Conservation (phyloP, 2,113 vertebrate genomes). For the Orthonyx spaldingii region DNA sequence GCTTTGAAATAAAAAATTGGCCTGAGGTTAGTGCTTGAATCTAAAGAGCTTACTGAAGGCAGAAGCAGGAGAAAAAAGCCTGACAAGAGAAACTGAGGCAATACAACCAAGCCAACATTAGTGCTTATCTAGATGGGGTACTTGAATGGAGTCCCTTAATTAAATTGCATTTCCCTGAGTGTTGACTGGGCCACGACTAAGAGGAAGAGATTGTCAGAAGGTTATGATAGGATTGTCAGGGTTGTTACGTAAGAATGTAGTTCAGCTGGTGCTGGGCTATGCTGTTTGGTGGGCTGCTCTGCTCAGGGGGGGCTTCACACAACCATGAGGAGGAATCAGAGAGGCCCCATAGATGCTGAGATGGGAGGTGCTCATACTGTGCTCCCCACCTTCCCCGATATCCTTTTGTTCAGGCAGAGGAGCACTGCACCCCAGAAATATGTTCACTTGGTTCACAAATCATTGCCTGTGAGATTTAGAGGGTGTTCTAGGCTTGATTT, state of each 20-base stretch:
- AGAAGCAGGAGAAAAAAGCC: neutral
- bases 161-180: neutral
- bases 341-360: neutral
- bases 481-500: neutral
- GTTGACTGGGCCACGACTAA: neutral
- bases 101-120: neutral
- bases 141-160: neutral
- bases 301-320: neutral
- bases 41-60: neutral
- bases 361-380: neutral
- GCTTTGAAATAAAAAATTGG: constrained; percentile 37
- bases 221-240: neutral
- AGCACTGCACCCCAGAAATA: neutral
- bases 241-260: neutral
- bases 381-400: neutral
- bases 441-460: neutral
- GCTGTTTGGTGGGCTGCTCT: neutral
- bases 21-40: constrained; percentile 10
- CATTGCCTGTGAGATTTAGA: neutral
- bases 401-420: neutral
- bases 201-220: neutral
- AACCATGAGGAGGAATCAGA: neutral
- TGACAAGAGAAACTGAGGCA: constrained; percentile 6
- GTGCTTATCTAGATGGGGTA: neutral
- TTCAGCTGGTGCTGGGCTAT: neutral